phyloP scores from a whole-genome alignment of 2,888 invertebrate genomes.

The Hedya salicella region DNA sequence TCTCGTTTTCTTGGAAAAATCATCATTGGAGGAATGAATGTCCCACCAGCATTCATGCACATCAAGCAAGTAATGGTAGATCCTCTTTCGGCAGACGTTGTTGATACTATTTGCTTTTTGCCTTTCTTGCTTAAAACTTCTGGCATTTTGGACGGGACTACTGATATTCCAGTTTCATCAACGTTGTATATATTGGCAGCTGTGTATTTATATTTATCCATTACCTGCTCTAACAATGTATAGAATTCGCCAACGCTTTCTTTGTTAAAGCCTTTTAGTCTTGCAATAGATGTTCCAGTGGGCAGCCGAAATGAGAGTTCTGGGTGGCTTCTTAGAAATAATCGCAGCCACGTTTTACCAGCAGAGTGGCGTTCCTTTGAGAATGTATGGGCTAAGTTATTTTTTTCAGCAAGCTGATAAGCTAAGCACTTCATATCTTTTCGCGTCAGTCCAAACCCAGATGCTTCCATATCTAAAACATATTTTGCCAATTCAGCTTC shows the following conservation, averaged over 20 bases:
- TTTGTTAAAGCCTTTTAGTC: background rate
- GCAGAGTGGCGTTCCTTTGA: slow-evolving; percentile 1
- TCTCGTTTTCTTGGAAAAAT: background rate
- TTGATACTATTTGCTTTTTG: background rate
- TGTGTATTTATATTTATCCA: slow-evolving; percentile 8
- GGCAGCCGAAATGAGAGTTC: slow-evolving; percentile 1
- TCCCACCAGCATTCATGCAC: background rate
- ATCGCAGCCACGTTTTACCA: slow-evolving; percentile 5
- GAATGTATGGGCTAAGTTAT: background rate
- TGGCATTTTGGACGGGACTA: background rate
- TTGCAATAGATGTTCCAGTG: background rate
- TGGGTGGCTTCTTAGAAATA: slow-evolving; percentile 4
- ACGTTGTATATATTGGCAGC: background rate
- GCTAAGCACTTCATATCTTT: slow-evolving; percentile 5
- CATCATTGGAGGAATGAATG: background rate
- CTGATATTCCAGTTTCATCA: slow-evolving; percentile 5
- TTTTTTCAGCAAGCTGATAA: slow-evolving; percentile 8
- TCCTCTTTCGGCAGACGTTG: slow-evolving; percentile 1
- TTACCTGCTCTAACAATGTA: background rate
- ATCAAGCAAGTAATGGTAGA: background rate
- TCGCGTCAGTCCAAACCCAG: background rate
- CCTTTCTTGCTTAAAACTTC: slow-evolving; percentile 1
- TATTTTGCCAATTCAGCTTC: background rate
- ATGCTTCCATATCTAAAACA: background rate
- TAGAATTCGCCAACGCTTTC: background rate